These are phyloP conservation scores for Jordanella pulchra DNA, from an alignment of 2,797 vertebrate species.

Conservation along the genomic window DNA sequence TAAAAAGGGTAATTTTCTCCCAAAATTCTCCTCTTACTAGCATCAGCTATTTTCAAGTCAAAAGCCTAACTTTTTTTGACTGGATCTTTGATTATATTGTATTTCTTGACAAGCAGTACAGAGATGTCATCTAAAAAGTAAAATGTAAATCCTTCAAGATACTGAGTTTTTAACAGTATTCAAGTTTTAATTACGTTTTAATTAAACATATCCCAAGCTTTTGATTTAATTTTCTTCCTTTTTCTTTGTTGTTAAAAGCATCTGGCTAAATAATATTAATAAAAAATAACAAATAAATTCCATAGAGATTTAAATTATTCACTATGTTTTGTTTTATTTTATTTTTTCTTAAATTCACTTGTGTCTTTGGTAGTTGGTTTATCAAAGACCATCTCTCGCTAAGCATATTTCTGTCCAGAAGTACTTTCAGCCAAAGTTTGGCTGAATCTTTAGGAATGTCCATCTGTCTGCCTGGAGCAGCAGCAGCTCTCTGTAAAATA, in stretches of 20 bases:
- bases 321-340: conserved; percentile 50
- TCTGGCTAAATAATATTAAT: conserved; percentile 42
- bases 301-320: conserved; percentile 49
- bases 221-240: conserved; percentile 31
- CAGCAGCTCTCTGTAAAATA: conserved; percentile 18
- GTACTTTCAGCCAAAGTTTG: not conserved
- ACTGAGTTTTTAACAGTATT: conserved; percentile 17
- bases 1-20: not conserved
- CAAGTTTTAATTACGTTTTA: conserved; percentile 22
- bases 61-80: too few relatives aligned
- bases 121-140: conserved; percentile 2
- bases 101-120: conserved; percentile 13
- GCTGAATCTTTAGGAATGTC: conserved; percentile 15
- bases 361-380: conserved; percentile 46
- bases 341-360: conserved; percentile 35
- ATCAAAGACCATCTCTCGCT: conserved; percentile 24
- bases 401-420: not conserved
- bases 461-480: conserved; percentile 23
- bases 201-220: conserved; percentile 55
- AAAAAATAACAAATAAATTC: conserved; percentile 29
- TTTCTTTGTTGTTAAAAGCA: conserved; percentile 55
- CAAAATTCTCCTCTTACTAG: not conserved
- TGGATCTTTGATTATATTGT: too few relatives aligned
- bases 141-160: conserved; percentile 7
- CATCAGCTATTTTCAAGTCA: too few relatives aligned